Conservation (phyloP, 2,888 invertebrate genomes). For the Pharmacophagus antenor region DNA sequence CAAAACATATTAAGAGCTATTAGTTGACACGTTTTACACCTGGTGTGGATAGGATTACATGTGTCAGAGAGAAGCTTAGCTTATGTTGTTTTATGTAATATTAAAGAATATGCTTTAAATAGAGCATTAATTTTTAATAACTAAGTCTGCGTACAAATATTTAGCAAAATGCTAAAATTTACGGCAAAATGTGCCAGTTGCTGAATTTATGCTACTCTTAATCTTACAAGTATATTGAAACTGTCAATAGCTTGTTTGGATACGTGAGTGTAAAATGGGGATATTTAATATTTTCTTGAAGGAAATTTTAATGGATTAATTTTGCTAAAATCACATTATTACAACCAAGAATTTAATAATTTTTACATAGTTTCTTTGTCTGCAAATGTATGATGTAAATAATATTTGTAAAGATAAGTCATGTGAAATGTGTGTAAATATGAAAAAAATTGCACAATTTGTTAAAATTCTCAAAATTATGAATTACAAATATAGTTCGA, state of each 20-base stretch:
- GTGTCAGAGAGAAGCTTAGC: slow-evolving; percentile 63
- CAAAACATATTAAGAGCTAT: slow-evolving; percentile 44
- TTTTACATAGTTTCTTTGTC: background rate
- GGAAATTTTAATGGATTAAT: too few relatives aligned
- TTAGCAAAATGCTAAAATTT: background rate
- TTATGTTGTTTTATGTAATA: slow-evolving; percentile 58
- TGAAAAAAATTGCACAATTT: slow-evolving; percentile 38
- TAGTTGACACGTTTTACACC: slow-evolving; percentile 61
- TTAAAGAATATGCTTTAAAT: background rate
- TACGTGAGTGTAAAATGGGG: too few relatives aligned
- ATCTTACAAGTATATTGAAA: too few relatives aligned
- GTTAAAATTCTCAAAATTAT: slow-evolving; percentile 49
- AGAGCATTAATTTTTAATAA: background rate
- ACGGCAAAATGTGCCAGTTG: background rate
- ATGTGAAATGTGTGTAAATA: background rate
- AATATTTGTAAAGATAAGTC: background rate
- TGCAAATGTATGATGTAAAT: background rate
- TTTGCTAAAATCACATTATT: too few relatives aligned
- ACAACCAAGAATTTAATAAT: background rate
- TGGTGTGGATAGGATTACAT: slow-evolving; percentile 66
- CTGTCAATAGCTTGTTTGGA: too few relatives aligned
- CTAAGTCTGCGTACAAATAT: background rate
- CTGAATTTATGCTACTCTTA: too few relatives aligned
- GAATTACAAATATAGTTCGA: slow-evolving; percentile 56
- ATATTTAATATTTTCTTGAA: too few relatives aligned